Evolutionary conservation across 37 sponge, comb jelly and placozoan genomes (phyloP), one percentile per base, ranked within the genome.

Genomic region (Hexactinellida sp.): DNA sequence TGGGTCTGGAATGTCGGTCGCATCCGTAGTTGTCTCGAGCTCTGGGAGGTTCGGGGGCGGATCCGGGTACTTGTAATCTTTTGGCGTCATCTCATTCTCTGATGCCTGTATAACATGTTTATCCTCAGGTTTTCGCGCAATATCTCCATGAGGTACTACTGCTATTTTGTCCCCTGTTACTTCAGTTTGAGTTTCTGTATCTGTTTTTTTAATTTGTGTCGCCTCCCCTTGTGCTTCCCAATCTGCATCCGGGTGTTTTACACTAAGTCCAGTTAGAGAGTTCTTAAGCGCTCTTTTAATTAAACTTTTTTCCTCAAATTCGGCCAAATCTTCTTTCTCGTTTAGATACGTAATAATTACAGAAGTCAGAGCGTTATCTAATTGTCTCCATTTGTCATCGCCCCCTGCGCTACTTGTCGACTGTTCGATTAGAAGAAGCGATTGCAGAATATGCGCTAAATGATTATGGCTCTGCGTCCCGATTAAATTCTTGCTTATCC

Each of bases 231-330:
- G 30, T 63, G 16, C 52, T 47, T 47, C 52, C 52, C 13, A 23
- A n/a, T 7, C 34, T 21, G 5, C 34, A 63, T 63, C 30, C 13
- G 21, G 76, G 34, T 63, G 28, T 63, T 63, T 10, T 3, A 63
- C 30, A 10, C 5, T 63, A 32, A 63, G 34, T 25, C 30, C 76
- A 32, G 34, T 25, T 1, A 63, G 34, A 32, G 28, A 63, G 5
- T 63, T 3, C 30, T 63, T 63, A 23, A 63, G 76, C 13, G 76
- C 76, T 63, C 30, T 63, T n/a, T 63, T 63, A 7, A 63, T 25
- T 23, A 63, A 63, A 63, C 76, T 63, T 23, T 63, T 63, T 63
- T 28, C 76, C 30, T 63, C 76, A 63, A 63, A 63, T 63, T 28
- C 76, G 3, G 76, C 30, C 30, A 63, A 32, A 19, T 47, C 52